phyloP scores from a whole-genome alignment of 2,797 vertebrate genomes.

The Percopsis omiscomaycus region DNA sequence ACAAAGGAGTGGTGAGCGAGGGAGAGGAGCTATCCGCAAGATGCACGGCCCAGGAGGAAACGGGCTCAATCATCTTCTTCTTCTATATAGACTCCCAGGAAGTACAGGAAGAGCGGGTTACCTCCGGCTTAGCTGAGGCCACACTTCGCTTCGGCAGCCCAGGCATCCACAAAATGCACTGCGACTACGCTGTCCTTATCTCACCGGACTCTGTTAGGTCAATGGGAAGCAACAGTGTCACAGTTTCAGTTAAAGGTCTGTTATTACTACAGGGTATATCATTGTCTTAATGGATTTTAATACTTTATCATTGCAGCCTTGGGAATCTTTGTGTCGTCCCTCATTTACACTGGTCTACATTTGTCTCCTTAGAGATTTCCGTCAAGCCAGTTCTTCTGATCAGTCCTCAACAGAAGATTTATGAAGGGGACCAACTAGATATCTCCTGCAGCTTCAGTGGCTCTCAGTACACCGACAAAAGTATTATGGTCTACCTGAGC shows the following conservation, averaged over 20 bases:
- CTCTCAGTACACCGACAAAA: accelerated
- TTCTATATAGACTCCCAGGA: constrained; percentile 43
- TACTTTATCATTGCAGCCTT: not conserved
- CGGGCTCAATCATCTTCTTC: constrained; percentile 55
- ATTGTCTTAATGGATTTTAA: not conserved
- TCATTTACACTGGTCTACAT: not conserved
- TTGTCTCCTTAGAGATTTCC: constrained; percentile 57
- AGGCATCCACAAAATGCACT: constrained; percentile 51
- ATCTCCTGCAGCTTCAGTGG: constrained; percentile 49
- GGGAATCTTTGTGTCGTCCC: too few species aligned
- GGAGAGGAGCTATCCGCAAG: constrained; percentile 52
- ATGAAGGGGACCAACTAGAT: constrained; percentile 71
- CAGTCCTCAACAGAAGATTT: constrained; percentile 44
- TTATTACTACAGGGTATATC: not conserved
- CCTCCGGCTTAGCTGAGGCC: not conserved
- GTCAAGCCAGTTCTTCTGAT: constrained; percentile 55
- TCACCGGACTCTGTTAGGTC: constrained; percentile 20
- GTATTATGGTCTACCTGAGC: constrained; percentile 25
- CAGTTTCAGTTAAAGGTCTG: constrained; percentile 62
- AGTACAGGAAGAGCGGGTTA: accelerated
- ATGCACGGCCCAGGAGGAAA: constrained; percentile 63
- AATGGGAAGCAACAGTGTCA: constrained; percentile 36
- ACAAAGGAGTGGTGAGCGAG: constrained; percentile 39
- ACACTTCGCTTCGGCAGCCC: not conserved
- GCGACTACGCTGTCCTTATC: constrained; percentile 56